These are phyloP conservation scores for Bembecia ichneumoniformis DNA, from an alignment of 2,888 invertebrate genomes.

Conservation along the genomic window DNA sequence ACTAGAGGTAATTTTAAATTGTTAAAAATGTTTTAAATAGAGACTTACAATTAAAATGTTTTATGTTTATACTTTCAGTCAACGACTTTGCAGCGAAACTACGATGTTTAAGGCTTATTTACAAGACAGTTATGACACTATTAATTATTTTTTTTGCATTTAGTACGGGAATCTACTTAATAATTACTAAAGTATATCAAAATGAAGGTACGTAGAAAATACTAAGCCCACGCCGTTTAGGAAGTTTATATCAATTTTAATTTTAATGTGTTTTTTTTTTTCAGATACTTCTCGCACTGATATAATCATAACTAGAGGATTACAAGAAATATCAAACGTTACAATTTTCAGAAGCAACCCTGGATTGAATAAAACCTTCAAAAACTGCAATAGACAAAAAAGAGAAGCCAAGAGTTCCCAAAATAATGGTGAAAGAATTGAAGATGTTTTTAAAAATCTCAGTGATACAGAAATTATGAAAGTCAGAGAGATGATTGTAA, in stretches of 20 bases:
- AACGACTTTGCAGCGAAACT: constrained; percentile 9
- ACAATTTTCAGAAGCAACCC: constrained; percentile 27
- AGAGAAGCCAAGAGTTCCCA: constrained; percentile 14
- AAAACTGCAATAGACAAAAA: constrained; percentile 24
- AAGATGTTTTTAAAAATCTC: constrained; percentile 15
- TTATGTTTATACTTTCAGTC: neutral
- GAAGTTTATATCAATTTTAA: neutral
- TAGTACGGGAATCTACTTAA: constrained; percentile 29
- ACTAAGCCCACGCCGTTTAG: neutral
- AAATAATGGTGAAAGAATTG: constrained; percentile 11
- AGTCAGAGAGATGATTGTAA: constrained; percentile 41
- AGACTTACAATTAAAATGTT: neutral
- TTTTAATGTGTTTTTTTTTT: constrained; percentile 7
- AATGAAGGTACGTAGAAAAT: constrained; percentile 27
- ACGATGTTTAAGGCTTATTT: constrained; percentile 31
- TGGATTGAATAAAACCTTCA: constrained; percentile 30
- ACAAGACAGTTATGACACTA: constrained; percentile 29
- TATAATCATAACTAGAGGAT: constrained; percentile 39
- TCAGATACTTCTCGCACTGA: constrained; percentile 33
- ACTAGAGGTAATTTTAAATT: constrained; percentile 24
- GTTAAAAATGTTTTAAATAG: neutral
- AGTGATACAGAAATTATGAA: constrained; percentile 30
- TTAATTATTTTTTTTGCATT: constrained; percentile 25
- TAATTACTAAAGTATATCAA: constrained; percentile 30
- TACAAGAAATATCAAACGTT: constrained; percentile 30